Evolutionary conservation across 2,113 vertebrate species (phyloP), one percentile per base, ranked within the genome.

Genomic region (Cervus canadensis): DNA sequence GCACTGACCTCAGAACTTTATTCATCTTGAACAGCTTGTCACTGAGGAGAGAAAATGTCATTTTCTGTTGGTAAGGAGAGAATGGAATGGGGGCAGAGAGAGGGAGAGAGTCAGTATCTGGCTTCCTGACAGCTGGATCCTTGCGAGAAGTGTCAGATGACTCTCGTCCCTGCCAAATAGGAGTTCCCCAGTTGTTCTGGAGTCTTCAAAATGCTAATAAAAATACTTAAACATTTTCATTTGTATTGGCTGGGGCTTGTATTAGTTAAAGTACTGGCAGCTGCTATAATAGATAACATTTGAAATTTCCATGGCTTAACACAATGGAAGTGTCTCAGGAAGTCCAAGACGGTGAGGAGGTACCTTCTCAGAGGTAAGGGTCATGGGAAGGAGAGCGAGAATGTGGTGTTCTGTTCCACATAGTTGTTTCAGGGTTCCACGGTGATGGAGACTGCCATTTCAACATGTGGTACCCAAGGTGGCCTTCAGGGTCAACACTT

Each of bases 141-240:
- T 7, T 40, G 16, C 10, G 28, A 79, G 17, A 64, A 83, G 92
- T 92, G 83, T 93, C 3, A 1, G 89, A 60, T 94, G 89, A 93
- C 89, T 94, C 94, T 57, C n/a, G 25, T 36, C 28, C 28, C 52
- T 93, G 89, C 91, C 91, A 96, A 90, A 76, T 17, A 71, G 82
- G 43, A 93, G 91, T 92, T 96, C 36, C 96, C 81, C 89, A 91
- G 86, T 97, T 96, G 96, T 94, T 95, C 62, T 52, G 82, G 82
- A 90, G 67, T 92, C 78, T 96, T 94, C 91, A 83, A 89, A 95
- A 98, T 57, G 74, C 82, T 93, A 96, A 93, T 71, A 76, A 89
- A 96, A 94, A 89, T 64, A 62, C 36, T 60, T 97, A 82, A 40
- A 43, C 28, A 60, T 97, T 97, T 97, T 94, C 48, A 45, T 92